phyloP scores from a whole-genome alignment of 2,113 vertebrate genomes.

The Ptychochromis oligacanthus region DNA sequence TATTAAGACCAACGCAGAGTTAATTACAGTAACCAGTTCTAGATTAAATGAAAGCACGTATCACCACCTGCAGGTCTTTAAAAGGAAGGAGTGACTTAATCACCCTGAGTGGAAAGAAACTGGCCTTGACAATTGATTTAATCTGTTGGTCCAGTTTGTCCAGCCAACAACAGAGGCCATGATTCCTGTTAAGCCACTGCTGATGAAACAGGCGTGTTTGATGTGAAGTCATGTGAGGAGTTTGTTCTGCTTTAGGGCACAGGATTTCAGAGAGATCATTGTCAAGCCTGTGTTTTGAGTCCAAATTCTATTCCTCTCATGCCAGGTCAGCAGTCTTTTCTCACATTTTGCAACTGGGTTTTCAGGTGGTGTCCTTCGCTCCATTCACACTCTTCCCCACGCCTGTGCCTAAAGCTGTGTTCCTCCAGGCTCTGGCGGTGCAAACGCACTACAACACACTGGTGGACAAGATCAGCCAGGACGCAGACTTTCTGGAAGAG shows the following conservation, averaged over 20 bases:
- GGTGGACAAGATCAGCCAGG: constrained; percentile 90
- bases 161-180: background rate
- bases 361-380: constrained; percentile 88
- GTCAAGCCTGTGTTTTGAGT: background rate
- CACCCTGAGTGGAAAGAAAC: background rate
- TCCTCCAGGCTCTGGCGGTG: constrained; percentile 87
- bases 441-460: constrained; percentile 90
- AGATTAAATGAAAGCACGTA: background rate
- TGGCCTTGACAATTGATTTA: background rate
- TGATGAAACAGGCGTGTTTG: constrained; percentile 6
- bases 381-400: constrained; percentile 93
- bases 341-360: background rate
- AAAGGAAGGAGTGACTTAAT: background rate
- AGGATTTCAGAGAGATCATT: constrained; percentile 28
- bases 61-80: background rate
- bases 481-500: constrained; percentile 84
- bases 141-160: background rate
- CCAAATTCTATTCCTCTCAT: background rate
- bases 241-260: constrained; percentile 19
- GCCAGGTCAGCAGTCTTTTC: constrained; percentile 1
- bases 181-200: background rate
- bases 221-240: constrained; percentile 52
- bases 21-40: no score
- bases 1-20: background rate
- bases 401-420: constrained; percentile 80